Evolutionary conservation across 1,140 invertebrate genomes (phyloP), one percentile per base, ranked within the genome.

Genomic region (Maconellicoccus hirsutus): DNA sequence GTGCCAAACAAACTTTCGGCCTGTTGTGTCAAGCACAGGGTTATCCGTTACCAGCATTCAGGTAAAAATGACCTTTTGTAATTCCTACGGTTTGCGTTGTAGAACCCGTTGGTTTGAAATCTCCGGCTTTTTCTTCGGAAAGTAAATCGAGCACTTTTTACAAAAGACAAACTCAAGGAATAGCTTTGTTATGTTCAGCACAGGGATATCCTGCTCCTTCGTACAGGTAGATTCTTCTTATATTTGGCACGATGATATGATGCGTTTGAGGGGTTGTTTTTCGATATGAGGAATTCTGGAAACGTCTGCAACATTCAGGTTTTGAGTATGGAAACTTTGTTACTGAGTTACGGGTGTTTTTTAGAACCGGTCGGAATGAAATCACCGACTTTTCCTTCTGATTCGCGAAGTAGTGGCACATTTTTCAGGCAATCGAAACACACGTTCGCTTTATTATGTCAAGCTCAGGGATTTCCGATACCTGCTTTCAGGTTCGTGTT

Each of bases 21-120:
- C 79, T 92, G 72, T 82, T 88, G 70, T 91, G 89, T 79, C 84
- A 83, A 75, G 86, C 84, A 75, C 85, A 87, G 80, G 86, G 84
- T 59, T 87, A 84, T 77, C 86, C 86, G 73, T 81, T 86, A 70
- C 85, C 86, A 74, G 78, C 82, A 71, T 84, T 80, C 79, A 85
- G 85, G 85, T 86, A 61, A 70, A 59, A 72, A 14, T 66, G 1
- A 25, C 25, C 61, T 66, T n/a, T 23, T 8, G 10, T 25, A 66
- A 66, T 66, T 10, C 61, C 8, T 25, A 19, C 19, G 3, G 21
- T 66, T 10, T 25, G 25, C 61, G 21, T 66, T 78, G n/a, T 78
- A 87, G 86, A 87, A 79, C 86, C 83, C 0, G 76, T 83, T 72
- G 82, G 82, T 74, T 78, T 78, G 66, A 79, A 79, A 70, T 75